A percentile compares a stretch with the other conserved stretches of the same genome.
Evolutionary conservation across 1,140 invertebrate species (phyloP).

Genomic region (Zaprionus ornatus): DNA sequence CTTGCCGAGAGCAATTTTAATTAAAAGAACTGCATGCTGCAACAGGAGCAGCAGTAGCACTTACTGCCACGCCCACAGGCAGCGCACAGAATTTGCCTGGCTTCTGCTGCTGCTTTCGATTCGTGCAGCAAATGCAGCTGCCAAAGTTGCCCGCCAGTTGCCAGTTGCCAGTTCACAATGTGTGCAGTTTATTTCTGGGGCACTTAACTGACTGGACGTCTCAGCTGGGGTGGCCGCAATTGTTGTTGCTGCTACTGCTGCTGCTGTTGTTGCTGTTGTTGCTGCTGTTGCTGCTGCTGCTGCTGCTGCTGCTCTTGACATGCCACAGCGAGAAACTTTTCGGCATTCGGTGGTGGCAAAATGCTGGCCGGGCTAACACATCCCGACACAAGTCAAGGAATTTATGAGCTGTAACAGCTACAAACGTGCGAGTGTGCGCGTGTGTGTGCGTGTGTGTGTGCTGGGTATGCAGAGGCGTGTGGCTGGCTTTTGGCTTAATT

Average conservation of each 20-base stretch:
- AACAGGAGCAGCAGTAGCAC: background rate
- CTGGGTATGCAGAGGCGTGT: constrained; percentile 19
- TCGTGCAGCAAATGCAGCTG: constrained; percentile 41
- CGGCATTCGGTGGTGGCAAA: constrained; percentile 58
- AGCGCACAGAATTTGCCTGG: constrained; percentile 3
- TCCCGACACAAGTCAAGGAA: constrained; percentile 79
- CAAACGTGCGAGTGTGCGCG: background rate
- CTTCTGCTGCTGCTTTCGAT: constrained; percentile 50
- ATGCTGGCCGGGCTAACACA: constrained; percentile 74
- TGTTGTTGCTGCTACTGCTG: constrained; percentile 15
- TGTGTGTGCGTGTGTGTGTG: constrained; percentile 22
- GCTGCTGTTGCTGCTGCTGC: background rate
- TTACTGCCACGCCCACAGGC: constrained; percentile 12
- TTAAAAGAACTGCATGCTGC: constrained; percentile 41
- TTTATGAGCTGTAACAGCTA: constrained; percentile 79
- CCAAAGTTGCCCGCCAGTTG: constrained; percentile 65
- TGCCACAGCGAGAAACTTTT: constrained; percentile 54
- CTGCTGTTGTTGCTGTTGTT: constrained; percentile 6
- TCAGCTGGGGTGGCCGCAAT: constrained; percentile 35
- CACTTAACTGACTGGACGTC: constrained; percentile 73
- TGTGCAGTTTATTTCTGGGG: constrained; percentile 76
- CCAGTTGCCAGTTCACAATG: constrained; percentile 60
- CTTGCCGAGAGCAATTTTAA: constrained; percentile 51
- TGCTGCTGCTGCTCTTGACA: constrained; percentile 54
- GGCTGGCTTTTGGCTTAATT: constrained; percentile 73